Conservation (phyloP, 2,888 invertebrate genomes). For the Caenorhabditis sp. region DNA sequence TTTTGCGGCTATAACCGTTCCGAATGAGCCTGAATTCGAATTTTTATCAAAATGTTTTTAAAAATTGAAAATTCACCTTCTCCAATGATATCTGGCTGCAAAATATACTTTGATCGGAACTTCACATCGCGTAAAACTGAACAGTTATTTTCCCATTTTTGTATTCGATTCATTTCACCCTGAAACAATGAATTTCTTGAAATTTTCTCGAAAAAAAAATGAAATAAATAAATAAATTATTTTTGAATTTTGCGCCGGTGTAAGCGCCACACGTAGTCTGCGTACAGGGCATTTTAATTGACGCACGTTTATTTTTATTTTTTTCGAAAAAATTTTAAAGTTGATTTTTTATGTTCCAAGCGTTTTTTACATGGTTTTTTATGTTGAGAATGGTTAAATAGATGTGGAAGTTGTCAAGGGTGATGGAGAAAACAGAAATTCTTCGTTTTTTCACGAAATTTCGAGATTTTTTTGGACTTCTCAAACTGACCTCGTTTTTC, state of each 20-base stretch:
- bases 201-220: background rate
- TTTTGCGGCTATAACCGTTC: constrained; percentile 31
- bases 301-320: constrained; percentile 17
- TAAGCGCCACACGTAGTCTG: background rate
- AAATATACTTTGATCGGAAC: constrained; percentile 18
- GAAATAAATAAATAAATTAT: constrained; percentile 2
- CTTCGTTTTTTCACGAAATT: no score
- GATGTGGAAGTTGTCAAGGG: no score
- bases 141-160: constrained; percentile 33
- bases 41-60: no score
- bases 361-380: no score
- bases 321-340: background rate
- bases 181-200: background rate
- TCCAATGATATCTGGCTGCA: constrained; percentile 20
- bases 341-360: no score
- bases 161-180: constrained; percentile 3
- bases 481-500: no score
- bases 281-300: constrained; percentile 9
- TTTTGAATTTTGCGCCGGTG: constrained; percentile 30
- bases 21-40: no score
- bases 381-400: no score
- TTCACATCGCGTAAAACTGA: constrained; percentile 16
- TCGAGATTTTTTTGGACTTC: no score
- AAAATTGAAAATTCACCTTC: no score
- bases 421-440: no score